Evolutionary conservation across 2,113 vertebrate genomes (phyloP), one percentile per base, ranked within the genome.

Genomic region (Cinclus cinclus): DNA sequence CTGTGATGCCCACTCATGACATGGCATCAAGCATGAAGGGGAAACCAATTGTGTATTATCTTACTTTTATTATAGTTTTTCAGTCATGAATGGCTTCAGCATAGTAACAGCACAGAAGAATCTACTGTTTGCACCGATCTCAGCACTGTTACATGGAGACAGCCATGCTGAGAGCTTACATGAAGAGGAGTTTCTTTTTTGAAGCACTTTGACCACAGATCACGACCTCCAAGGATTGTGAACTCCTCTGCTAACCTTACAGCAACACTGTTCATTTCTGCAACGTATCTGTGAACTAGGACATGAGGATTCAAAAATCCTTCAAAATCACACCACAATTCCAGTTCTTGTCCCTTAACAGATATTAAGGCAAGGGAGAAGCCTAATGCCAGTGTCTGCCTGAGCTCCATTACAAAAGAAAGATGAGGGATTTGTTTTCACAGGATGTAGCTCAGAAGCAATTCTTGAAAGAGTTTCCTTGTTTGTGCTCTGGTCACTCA

Each of bases 1-100:
- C 10, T 1, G 3, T 2, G 2, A 76, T 30, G 28, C 12, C n/a
- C 6, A 2, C 68, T 80, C 47, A 55, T 2, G 1, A 63, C 1
- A 1, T 2, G n/a, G 52, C 44, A 87, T 47, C 76, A 79, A 63
- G 27, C n/a, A 42, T 11, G 21, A 87, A 87, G 25, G 25, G 35
- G 62, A 75, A 74, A 79, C 12, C 62, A 44, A 58, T 2, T 52
- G 49, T 23, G 28, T 11, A 31, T 35, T 81, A 63, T 52, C 49
- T 33, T 53, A 56, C 24, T 59, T 62, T 25, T n/a, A 37, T n/a
- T 85, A 6, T 39, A 17, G 37, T 87, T 79, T 39, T 31, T 23
- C 20, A 78, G 39, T 71, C 25, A 53, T 60, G 31, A 71, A 77
- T 37, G 19, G 49, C 42, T 79, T 90, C 59, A 76, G n/a, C 14